These are phyloP conservation scores for Pachypeltis micranthus DNA, from an alignment of 1,140 invertebrate species.

Conservation along the genomic window DNA sequence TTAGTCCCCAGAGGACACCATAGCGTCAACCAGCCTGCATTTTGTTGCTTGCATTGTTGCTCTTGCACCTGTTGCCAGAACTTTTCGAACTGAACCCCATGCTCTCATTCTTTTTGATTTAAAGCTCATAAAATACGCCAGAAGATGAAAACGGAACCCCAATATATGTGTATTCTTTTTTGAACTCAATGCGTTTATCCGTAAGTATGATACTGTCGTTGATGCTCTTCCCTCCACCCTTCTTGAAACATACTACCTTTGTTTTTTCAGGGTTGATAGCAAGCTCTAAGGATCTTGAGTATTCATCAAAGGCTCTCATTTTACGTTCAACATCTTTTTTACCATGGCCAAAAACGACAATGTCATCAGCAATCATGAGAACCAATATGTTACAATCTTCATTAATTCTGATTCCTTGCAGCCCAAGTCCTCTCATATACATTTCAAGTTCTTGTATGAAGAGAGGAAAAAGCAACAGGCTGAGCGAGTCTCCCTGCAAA, in stretches of 20 bases:
- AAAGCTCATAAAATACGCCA: not conserved
- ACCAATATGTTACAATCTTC: not conserved
- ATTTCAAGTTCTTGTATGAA: not conserved
- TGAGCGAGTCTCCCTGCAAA: not conserved
- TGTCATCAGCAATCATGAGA: not conserved
- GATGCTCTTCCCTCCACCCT: not conserved
- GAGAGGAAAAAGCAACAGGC: not conserved
- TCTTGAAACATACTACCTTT: not conserved
- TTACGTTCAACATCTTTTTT: not conserved
- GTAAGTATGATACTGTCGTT: not conserved
- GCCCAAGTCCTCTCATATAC: not conserved
- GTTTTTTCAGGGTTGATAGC: not conserved
- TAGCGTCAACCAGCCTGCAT: too few species aligned
- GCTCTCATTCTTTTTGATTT: not conserved
- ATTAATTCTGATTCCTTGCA: not conserved
- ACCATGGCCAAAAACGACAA: not conserved
- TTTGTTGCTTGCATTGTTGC: too few species aligned
- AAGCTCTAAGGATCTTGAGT: not conserved
- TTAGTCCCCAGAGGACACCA: too few species aligned
- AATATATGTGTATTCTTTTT: not conserved
- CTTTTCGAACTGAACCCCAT: not conserved
- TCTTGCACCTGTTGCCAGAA: not conserved
- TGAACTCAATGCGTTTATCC: not conserved
- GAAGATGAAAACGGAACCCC: too few species aligned
- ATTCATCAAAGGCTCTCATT: not conserved